phyloP scores from a whole-genome alignment of 2,888 invertebrate genomes.

The Mantis religiosa region DNA sequence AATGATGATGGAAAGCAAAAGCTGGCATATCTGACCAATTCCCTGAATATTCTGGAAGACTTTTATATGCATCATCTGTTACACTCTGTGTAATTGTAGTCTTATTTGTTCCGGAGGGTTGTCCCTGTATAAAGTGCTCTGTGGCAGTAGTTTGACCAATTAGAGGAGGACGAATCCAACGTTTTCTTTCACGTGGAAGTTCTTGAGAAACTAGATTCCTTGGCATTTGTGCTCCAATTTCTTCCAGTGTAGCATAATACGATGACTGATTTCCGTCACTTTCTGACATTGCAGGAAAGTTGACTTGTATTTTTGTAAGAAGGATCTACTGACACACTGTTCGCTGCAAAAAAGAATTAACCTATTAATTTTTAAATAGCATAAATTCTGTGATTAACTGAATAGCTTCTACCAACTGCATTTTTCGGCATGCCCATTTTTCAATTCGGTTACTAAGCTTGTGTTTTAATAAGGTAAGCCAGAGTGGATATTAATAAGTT shows the following conservation, averaged over 20 bases:
- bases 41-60: neutral
- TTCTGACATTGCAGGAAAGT: neutral
- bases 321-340: too few species aligned
- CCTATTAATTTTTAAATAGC: too few species aligned
- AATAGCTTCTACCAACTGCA: too few species aligned
- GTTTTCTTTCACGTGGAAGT: conserved; percentile 40
- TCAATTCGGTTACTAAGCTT: too few species aligned
- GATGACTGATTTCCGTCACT: neutral
- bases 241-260: neutral
- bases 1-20: neutral
- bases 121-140: neutral
- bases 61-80: neutral
- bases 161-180: conserved; percentile 44
- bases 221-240: neutral
- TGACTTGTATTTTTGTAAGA: too few species aligned
- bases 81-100: neutral
- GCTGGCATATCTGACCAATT: neutral
- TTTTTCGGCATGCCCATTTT: too few species aligned
- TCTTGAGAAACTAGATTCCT: neutral
- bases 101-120: neutral
- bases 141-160: conserved; percentile 39
- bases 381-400: too few species aligned
- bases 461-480: too few species aligned
- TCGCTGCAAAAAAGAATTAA: too few species aligned
- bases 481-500: too few species aligned